phyloP scores from a whole-genome alignment of 2,888 invertebrate genomes.

The Heterodera filipjevi region DNA sequence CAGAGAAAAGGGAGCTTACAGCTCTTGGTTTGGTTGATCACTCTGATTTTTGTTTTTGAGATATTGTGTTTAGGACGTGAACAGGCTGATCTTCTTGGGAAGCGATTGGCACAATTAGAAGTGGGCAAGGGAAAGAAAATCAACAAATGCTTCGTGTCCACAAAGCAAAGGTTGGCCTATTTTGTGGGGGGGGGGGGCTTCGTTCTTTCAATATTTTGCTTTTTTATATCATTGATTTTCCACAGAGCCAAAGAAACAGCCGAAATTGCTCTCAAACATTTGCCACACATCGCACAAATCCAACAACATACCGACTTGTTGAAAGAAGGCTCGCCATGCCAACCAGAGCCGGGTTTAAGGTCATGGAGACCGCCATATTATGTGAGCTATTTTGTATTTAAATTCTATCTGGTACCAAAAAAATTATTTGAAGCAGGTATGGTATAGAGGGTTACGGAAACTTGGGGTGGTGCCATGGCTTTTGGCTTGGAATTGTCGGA shows the following conservation, averaged over 20 bases:
- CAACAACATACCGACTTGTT: constrained; percentile 67
- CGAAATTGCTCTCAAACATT: constrained; percentile 76
- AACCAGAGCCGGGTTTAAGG: constrained; percentile 87
- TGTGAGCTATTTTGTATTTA: no score
- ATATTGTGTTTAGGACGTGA: constrained; percentile 71
- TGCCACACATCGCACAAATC: constrained; percentile 67
- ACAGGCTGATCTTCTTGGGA: constrained; percentile 85
- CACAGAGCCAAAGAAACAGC: constrained; percentile 86
- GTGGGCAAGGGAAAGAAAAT: constrained; percentile 69
- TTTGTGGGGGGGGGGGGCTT: no score
- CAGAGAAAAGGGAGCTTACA: constrained; percentile 77
- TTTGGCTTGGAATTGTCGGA: background rate
- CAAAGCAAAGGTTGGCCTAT: constrained; percentile 73
- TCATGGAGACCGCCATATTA: constrained; percentile 77
- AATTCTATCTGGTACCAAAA: no score
- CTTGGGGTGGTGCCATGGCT: background rate
- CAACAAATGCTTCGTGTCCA: constrained; percentile 81
- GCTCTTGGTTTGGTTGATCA: constrained; percentile 73
- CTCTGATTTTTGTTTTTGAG: background rate
- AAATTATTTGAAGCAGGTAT: no score
- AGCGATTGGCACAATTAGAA: constrained; percentile 76
- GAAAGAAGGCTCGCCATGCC: constrained; percentile 90
- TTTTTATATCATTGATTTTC: background rate
- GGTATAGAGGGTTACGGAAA: constrained; percentile 9
- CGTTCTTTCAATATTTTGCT: background rate